A percentile compares a stretch with the other conserved stretches of the same genome.
Conservation (phyloP, 1,140 invertebrate genomes). For the Drosophila sulfurigaster region DNA sequence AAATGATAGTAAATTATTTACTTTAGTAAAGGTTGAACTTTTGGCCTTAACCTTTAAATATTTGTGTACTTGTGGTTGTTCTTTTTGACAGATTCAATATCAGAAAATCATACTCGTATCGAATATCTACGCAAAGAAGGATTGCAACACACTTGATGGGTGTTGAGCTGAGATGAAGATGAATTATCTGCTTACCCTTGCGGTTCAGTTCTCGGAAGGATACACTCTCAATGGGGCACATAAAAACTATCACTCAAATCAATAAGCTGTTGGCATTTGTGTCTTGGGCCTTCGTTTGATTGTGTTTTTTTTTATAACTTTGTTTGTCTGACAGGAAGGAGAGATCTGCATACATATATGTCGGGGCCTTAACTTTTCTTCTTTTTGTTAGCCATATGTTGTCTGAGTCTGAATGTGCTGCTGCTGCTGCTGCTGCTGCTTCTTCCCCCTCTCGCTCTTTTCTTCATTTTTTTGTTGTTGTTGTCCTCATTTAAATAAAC, state of each 20-base stretch:
- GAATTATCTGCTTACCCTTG: slow-evolving; percentile 36
- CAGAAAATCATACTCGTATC: not conserved
- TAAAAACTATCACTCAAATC: slow-evolving; percentile 46
- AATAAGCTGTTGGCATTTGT: slow-evolving; percentile 31
- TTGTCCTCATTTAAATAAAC: slow-evolving; percentile 76
- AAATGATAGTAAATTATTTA: slow-evolving; percentile 3
- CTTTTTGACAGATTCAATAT: slow-evolving; percentile 8
- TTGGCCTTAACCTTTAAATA: not conserved
- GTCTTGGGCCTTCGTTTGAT: slow-evolving; percentile 25
- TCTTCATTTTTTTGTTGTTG: slow-evolving; percentile 22
- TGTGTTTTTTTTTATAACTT: slow-evolving; percentile 39
- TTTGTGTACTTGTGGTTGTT: not conserved
- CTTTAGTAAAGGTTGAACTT: not conserved
- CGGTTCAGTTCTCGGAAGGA: slow-evolving; percentile 13
- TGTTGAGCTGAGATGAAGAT: slow-evolving; percentile 19
- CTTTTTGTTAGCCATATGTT: slow-evolving; percentile 67
- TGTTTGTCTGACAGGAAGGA: slow-evolving; percentile 6
- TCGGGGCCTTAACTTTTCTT: slow-evolving; percentile 32
- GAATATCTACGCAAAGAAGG: slow-evolving; percentile 9
- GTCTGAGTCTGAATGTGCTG: slow-evolving; percentile 24
- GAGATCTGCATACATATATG: not conserved
- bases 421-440: not conserved
- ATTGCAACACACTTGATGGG: slow-evolving; percentile 9
- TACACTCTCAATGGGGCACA: not conserved
- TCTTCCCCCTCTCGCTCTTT: not conserved